Evolutionary conservation across 2,888 invertebrate species (phyloP), one percentile per base, ranked within the genome.

Genomic region (Trachelus stipa): DNA sequence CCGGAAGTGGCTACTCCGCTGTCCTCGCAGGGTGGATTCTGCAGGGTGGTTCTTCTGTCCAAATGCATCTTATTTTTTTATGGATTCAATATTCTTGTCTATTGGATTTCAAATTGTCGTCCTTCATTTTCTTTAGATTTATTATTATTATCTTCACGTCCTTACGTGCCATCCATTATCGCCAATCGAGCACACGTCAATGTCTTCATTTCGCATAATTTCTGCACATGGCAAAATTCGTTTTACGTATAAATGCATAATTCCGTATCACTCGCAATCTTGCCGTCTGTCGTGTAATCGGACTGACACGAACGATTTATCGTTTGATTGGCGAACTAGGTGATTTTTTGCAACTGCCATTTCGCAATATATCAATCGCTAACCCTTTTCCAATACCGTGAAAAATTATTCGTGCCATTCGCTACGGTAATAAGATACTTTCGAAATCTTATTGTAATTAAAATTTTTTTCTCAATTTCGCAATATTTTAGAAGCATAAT

Each of bases 1-100:
- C 88, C 89, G 80, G 88, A 90, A 83, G 86, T 86, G 34, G 87
- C 89, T 30, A 90, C 84, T 30, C 90, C 90, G 80, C 89, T 90
- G 77, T 90, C 90, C 78, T 90, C 89, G 78, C 82, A 87, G 73
- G 78, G 81, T 33, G 82, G 84, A 80, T 83, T 83, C 69, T 81
- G 84, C 74, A 75, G 56, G 23, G 73, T 77, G 69, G 71, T 4
- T 34, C 35, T 68, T 74, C 23, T 15, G 34, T 74, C 37, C 34
- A 9, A 34, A n/a, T 69, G 79, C 79, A 79, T 79, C 12, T 71
- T 34, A 31, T 71, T 71, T 34, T 6, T 23, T 56, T 6, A 40
- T 9, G 9, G 23, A 56, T 23, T 56, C 9, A 56, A 23, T 56
- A 23, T 56, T 56, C 56, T 9, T 9, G 9, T 56, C 23, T 56